phyloP scores from a whole-genome alignment of 2,888 invertebrate genomes.

The Agrotis puta region DNA sequence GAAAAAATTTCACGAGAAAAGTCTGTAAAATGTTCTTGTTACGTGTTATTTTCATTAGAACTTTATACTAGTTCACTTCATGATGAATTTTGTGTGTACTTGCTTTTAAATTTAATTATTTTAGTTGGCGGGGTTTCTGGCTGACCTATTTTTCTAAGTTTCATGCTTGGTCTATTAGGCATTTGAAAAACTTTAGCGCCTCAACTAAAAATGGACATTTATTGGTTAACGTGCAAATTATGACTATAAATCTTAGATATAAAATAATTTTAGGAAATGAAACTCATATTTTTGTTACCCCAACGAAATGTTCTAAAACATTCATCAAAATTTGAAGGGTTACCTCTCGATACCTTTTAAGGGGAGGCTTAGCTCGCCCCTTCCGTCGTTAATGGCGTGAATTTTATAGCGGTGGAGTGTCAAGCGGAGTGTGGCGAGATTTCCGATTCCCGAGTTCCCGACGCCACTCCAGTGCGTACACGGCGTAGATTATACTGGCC shows the following conservation, averaged over 20 bases:
- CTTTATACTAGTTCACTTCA: constrained; percentile 33
- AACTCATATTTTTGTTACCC: constrained; percentile 21
- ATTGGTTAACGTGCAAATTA: not conserved
- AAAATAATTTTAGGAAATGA: constrained; percentile 9
- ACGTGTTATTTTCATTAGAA: constrained; percentile 44
- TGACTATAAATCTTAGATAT: not conserved
- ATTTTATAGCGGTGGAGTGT: constrained; percentile 56
- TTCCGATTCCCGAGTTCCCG: constrained; percentile 28
- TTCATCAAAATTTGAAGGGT: constrained; percentile 55
- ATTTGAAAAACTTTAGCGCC: not conserved
- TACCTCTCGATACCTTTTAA: constrained; percentile 51
- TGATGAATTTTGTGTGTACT: constrained; percentile 13
- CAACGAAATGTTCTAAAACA: constrained; percentile 41
- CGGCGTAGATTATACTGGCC: constrained; percentile 67
- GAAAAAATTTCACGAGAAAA: constrained; percentile 48
- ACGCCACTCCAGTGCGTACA: constrained; percentile 50
- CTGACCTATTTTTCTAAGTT: constrained; percentile 10
- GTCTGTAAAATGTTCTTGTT: constrained; percentile 46
- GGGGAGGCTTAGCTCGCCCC: constrained; percentile 45
- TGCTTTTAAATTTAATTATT: constrained; percentile 21
- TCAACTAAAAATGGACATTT: not conserved
- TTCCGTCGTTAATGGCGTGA: constrained; percentile 59
- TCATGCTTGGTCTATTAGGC: not conserved
- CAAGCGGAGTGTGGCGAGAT: constrained; percentile 59
- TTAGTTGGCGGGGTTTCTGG: constrained; percentile 11